Evolutionary conservation across 2,888 invertebrate species (phyloP).

Genomic region (Alsophila aescularia): DNA sequence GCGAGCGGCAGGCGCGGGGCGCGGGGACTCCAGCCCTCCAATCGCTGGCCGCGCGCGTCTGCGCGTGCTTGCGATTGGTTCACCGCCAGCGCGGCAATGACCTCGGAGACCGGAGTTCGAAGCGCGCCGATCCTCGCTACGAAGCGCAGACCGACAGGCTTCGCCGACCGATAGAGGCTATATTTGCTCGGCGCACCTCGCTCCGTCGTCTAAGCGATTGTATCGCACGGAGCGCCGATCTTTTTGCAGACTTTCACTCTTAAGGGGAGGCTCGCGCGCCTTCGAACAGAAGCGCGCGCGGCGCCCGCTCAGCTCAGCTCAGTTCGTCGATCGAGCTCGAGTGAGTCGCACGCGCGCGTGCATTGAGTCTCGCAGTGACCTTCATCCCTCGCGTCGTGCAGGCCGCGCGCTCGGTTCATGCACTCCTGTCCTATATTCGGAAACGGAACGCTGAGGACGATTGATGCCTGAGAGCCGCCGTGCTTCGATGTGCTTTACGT

Average conservation of each 20-base stretch:
- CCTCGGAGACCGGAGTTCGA: slow-evolving; percentile 92
- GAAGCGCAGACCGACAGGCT: slow-evolving; percentile 81
- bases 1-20: slow-evolving; percentile 65
- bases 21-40: slow-evolving; percentile 73
- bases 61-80: slow-evolving; percentile 81
- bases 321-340: slow-evolving; percentile 85
- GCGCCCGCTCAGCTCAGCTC: slow-evolving; percentile 80
- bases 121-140: slow-evolving; percentile 89
- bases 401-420: slow-evolving; percentile 64
- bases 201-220: slow-evolving; percentile 74
- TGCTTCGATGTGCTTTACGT: slow-evolving; percentile 75
- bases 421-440: slow-evolving; percentile 74
- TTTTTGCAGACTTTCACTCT: slow-evolving; percentile 86
- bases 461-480: slow-evolving; percentile 52
- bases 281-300: slow-evolving; percentile 75
- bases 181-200: slow-evolving; percentile 70
- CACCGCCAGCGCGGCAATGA: slow-evolving; percentile 89
- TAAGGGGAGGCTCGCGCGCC: slow-evolving; percentile 75
- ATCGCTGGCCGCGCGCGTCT: slow-evolving; percentile 73
- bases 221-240: slow-evolving; percentile 80
- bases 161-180: slow-evolving; percentile 78
- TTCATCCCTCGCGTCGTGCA: slow-evolving; percentile 77
- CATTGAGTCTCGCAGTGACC: slow-evolving; percentile 70
- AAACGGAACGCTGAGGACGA: slow-evolving; percentile 60
- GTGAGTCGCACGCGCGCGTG: slow-evolving; percentile 78